Evolutionary conservation across 2,797 vertebrate species (phyloP), one percentile per base, ranked within the genome.

Genomic region (Enteromius paludinosus): DNA sequence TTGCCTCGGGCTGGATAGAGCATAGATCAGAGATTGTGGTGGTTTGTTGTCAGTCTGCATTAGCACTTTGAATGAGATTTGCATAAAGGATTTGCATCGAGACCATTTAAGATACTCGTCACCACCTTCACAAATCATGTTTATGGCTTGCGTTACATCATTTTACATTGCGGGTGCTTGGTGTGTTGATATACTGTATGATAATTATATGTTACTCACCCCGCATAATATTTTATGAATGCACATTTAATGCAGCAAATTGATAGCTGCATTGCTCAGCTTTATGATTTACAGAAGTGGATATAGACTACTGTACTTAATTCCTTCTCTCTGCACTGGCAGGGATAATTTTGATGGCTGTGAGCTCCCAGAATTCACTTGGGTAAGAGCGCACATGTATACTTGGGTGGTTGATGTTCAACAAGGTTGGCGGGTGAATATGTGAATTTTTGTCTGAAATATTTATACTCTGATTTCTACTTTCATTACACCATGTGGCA

Each of bases 1-100:
- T 74, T 28, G 59, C 79, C 79, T 65, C 45, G 8, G 80, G 47
- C 80, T 64, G 43, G 54, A 56, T 69, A 41, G 68, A 56, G 59
- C 30, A n/a, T 33, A 64, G 68, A 78, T 66, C 54, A 78, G 56
- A 43, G 49, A 72, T 49, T 30, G 11, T 71, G 66, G 14, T 83
- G 62, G 45, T 74, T 49, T 66, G 61, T 35, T 84, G 35, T 52
- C 74, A 72, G 49, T 66, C 52, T 79, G 69, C 65, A 25, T 56
- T 84, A 28, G 49, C 68, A 33, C 71, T 84, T 79, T 75, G 69
- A 71, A 79, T 82, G 15, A 35, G 28, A 82, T 87, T 87, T 87
- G 76, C 79, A 82, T 84, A 45, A 33, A 15, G 70, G 76, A 74
- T 82, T 69, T 87, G 79, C 80, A 59, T 70, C n/a, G 0, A 74